Conservation (phyloP, 64 coral and sea anemone species). For the Montipora capricornis region DNA sequence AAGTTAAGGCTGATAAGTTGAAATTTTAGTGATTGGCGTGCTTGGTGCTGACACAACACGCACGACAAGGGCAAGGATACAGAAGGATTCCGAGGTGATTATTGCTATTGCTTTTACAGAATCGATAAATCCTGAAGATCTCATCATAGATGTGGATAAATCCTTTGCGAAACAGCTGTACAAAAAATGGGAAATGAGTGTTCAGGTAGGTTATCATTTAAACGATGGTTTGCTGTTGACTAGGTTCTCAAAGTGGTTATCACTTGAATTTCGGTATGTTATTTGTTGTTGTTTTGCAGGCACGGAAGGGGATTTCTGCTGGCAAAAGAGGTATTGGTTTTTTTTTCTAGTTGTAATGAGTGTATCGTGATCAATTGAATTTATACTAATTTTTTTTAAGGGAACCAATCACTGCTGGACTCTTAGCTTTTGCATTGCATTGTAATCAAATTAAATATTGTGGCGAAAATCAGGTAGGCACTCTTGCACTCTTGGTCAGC, state of each 20-base stretch:
- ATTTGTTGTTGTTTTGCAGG: neutral
- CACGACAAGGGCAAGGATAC: too few relatives aligned
- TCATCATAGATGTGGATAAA: slow-evolving; percentile 74
- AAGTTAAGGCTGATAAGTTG: too few relatives aligned
- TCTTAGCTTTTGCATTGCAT: too few relatives aligned
- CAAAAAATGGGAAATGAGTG: slow-evolving; percentile 69
- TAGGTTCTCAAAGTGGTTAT: neutral
- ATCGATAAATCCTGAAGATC: slow-evolving; percentile 67
- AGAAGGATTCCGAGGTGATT: neutral
- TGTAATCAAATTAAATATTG: too few relatives aligned
- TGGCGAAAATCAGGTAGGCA: too few relatives aligned
- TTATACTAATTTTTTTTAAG: too few relatives aligned
- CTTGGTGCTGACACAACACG: too few relatives aligned
- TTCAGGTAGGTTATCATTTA: slow-evolving; percentile 61
- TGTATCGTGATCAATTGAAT: too few relatives aligned
- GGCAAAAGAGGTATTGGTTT: neutral
- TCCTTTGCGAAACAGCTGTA: slow-evolving; percentile 77
- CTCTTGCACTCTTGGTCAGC: too few relatives aligned
- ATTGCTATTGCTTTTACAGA: slow-evolving; percentile 48
- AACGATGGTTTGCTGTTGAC: neutral
- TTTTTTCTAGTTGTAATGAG: neutral
- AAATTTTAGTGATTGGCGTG: too few relatives aligned
- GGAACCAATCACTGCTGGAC: too few relatives aligned
- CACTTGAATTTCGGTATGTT: neutral
- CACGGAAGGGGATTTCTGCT: slow-evolving; percentile 33